phyloP scores from a whole-genome alignment of 2,797 vertebrate species.

The Delichon dasypus region DNA sequence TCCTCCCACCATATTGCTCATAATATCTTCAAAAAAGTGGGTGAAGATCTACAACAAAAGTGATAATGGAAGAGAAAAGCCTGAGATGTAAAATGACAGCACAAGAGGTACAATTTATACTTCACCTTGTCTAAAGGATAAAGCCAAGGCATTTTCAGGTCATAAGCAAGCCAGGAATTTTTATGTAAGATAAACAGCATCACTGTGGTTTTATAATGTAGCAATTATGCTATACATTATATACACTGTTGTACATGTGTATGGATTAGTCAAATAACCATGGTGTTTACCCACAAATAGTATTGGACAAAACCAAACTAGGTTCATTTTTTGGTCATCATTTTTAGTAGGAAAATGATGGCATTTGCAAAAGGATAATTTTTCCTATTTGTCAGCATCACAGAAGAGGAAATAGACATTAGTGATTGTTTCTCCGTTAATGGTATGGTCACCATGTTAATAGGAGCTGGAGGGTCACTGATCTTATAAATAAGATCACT shows the following conservation, averaged over 20 bases:
- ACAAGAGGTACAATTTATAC: neutral
- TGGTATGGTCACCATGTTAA: neutral
- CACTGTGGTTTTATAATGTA: neutral
- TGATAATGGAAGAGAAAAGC: conserved; percentile 37
- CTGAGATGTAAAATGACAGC: conserved; percentile 17
- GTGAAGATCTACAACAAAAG: conserved; percentile 35
- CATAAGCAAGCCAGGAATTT: neutral
- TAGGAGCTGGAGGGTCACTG: neutral
- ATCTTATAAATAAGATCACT: neutral
- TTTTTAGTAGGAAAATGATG: neutral
- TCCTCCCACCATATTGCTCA: conserved; percentile 44
- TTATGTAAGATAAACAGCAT: neutral
- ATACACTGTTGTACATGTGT: neutral
- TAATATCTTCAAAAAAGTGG: conserved; percentile 41
- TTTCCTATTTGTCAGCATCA: neutral
- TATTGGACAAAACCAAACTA: neutral
- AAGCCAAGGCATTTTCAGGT: conserved; percentile 14
- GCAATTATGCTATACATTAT: neutral
- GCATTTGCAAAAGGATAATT: neutral
- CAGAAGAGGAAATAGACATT: neutral
- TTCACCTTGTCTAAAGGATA: conserved; percentile 16
- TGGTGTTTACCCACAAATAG: neutral
- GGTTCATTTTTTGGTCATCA: neutral
- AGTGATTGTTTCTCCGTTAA: neutral
- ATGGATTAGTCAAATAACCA: neutral